Evolutionary conservation across 2,797 vertebrate genomes (phyloP), one percentile per base, ranked within the genome.

Genomic region (Cirrhinus mrigala): DNA sequence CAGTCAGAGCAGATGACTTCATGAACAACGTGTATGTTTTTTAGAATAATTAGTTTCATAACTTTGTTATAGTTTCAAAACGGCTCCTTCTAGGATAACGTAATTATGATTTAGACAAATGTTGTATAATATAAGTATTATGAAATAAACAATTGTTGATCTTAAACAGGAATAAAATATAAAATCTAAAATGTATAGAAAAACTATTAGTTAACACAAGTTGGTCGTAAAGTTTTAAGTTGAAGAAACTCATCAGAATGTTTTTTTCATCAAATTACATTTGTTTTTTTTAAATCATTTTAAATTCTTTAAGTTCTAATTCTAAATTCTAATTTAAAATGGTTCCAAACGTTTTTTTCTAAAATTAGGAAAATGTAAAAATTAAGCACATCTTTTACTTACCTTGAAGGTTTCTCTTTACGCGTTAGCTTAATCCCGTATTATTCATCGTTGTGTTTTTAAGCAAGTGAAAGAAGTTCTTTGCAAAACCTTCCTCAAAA

Each of bases 391-490:
- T 71, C 48, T 56, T 10, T 44, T 37, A 18, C 86, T 66, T 86
- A 87, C 89, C 89, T 84, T 82, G n/a, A 27, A 6, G 6, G n/a
- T 22, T 52, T 62, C 60, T 52, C 15, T 70, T 48, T 54, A 8
- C 33, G 6, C 52, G 18, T 71, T 5, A 37, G 1, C 58, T 37
- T 77, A 46, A 68, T 33, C 33, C 82, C 62, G 16, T 74, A 27
- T 85, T 37, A 29, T 46, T 33, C 33, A 44, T 37, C 10, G 52
- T 37, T 14, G 2, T 16, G 1, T 22, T 44, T 22, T 9, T 22
- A 79, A 68, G 68, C 76, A 70, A 64, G 40, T n/a, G 20, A 52
- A 76, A 29, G 29, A 29, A 64, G 77, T 37, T 50, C 40, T 6
- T 46, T 10, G 20, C 60, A 27, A 76, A 11, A 20, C 24, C 40